Evolutionary conservation across 2,113 vertebrate species (phyloP).

Genomic region (Antechinus stuartii): DNA sequence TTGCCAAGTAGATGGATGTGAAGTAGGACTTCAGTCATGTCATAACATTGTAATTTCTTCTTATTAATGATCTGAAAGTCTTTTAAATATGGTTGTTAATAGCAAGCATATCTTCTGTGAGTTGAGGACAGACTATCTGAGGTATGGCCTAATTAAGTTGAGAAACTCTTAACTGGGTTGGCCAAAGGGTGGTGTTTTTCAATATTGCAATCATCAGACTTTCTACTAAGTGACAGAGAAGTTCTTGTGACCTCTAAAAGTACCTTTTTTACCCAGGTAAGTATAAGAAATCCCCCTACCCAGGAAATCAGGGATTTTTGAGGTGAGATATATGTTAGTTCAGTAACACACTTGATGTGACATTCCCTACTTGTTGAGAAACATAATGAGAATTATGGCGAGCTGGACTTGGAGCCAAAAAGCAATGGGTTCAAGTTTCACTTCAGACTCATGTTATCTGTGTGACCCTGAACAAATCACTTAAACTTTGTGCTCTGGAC

Average conservation of each 20-base stretch:
- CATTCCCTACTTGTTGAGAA: background rate
- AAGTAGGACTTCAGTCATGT: background rate
- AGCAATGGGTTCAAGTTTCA: background rate
- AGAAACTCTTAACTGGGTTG: background rate
- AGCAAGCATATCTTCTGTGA: background rate
- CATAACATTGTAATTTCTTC: background rate
- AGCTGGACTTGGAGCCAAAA: background rate
- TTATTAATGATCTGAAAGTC: background rate
- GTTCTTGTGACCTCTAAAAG: background rate
- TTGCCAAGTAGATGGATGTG: background rate
- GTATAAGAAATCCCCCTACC: background rate
- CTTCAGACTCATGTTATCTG: background rate
- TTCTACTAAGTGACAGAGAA: background rate
- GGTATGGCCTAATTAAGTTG: background rate
- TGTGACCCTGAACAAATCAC: background rate
- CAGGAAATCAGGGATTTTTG: background rate
- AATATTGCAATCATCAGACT: background rate
- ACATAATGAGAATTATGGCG: background rate
- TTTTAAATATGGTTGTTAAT: background rate
- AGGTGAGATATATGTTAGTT: background rate
- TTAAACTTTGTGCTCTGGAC: background rate
- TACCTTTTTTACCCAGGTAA: background rate
- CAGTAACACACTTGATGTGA: background rate
- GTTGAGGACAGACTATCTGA: background rate
- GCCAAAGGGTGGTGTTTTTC: background rate